phyloP scores from a whole-genome alignment of 1,140 invertebrate genomes.

The Euura lappo region DNA sequence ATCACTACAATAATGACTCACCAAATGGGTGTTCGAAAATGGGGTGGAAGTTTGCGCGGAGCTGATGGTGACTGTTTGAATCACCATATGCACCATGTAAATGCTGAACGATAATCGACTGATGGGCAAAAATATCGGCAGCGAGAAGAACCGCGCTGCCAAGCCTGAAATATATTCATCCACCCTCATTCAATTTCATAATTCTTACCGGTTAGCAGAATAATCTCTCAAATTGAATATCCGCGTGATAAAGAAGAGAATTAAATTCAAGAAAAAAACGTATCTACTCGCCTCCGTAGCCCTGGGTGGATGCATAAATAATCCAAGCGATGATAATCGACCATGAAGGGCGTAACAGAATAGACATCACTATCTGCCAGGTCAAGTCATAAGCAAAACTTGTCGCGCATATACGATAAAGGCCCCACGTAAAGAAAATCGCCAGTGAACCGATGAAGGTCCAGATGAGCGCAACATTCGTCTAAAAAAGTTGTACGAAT shows the following conservation, averaged over 20 bases:
- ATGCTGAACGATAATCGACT: conserved; percentile 65
- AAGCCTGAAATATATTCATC: conserved; percentile 46
- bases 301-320: conserved; percentile 56
- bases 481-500: not conserved
- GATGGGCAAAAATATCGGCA: conserved; percentile 61
- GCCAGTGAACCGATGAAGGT: not conserved
- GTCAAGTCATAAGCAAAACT: conserved; percentile 17
- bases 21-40: conserved; percentile 15
- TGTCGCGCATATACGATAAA: not conserved
- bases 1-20: conserved; percentile 14
- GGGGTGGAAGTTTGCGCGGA: conserved; percentile 14
- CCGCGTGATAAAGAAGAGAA: not conserved
- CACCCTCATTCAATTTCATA: too few relatives aligned
- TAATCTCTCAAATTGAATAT: not conserved
- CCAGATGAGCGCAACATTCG: too few relatives aligned
- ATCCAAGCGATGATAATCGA: conserved; percentile 57
- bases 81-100: conserved; percentile 62
- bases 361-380: conserved; percentile 47
- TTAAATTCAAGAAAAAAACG: too few relatives aligned
- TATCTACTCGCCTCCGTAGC: conserved; percentile 24
- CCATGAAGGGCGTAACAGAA: conserved; percentile 49
- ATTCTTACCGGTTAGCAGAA: too few relatives aligned
- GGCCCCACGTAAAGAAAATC: not conserved
- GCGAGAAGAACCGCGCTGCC: conserved; percentile 63
- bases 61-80: conserved; percentile 21